phyloP scores from a whole-genome alignment of 2,113 vertebrate species.

The Channa maculata region DNA sequence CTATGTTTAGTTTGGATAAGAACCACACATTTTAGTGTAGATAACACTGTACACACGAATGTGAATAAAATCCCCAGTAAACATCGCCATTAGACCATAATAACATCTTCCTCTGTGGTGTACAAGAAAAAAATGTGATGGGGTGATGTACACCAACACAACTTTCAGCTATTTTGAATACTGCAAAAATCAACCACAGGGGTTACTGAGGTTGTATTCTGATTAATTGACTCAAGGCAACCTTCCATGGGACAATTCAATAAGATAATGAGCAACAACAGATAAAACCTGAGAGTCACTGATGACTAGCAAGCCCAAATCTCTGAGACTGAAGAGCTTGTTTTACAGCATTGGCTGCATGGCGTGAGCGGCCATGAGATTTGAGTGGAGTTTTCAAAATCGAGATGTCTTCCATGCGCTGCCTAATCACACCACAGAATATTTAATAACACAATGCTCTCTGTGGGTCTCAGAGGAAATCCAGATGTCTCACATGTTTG shows the following conservation, averaged over 20 bases:
- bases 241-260: background rate
- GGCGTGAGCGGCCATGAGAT: background rate
- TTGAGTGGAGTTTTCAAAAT: background rate
- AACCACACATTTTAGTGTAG: too few species aligned
- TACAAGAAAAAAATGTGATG: background rate
- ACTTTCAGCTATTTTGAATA: background rate
- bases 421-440: constrained; percentile 8
- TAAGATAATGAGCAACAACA: constrained; percentile 8
- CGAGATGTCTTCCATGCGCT: background rate
- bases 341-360: constrained; percentile 4
- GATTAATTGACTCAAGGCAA: background rate
- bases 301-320: background rate
- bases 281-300: constrained; percentile 6
- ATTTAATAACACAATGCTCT: background rate
- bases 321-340: constrained; percentile 44
- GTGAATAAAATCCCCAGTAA: background rate
- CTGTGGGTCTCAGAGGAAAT: constrained; percentile 15
- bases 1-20: too few species aligned
- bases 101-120: background rate
- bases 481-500: constrained; percentile 10
- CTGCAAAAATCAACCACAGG: background rate
- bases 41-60: background rate
- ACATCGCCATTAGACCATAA: background rate
- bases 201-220: background rate
- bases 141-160: background rate